Conservation (phyloP, 2,888 invertebrate genomes). For the Spicauda simplicius region DNA sequence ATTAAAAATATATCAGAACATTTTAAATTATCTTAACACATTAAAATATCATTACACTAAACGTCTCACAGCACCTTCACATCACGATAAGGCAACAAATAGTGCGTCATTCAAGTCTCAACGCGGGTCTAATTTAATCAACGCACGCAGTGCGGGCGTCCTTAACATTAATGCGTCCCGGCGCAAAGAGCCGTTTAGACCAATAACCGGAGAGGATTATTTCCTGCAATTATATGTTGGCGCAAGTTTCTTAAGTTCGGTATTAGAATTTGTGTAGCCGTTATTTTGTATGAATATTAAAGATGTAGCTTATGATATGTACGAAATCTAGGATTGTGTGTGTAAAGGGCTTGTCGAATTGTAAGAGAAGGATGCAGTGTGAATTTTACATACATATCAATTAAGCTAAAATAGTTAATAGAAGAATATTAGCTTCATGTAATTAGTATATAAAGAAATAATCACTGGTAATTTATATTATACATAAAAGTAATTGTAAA, state of each 20-base stretch:
- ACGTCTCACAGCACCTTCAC: not conserved
- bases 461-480: too few relatives aligned
- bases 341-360: too few relatives aligned
- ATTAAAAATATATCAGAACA: too few relatives aligned
- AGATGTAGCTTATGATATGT: too few relatives aligned
- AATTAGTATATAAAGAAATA: too few relatives aligned
- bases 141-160: constrained; percentile 23
- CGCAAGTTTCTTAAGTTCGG: not conserved
- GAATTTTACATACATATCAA: too few relatives aligned
- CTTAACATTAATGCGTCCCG: constrained; percentile 44
- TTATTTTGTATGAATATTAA: not conserved
- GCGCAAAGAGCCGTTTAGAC: constrained; percentile 41
- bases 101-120: constrained; percentile 9
- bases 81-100: constrained; percentile 2
- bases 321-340: too few relatives aligned
- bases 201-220: constrained; percentile 40
- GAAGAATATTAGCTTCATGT: too few relatives aligned
- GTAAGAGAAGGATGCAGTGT: too few relatives aligned
- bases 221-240: constrained; percentile 30
- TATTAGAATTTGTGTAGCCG: not conserved
- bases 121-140: constrained; percentile 20
- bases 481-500: too few relatives aligned
- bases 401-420: too few relatives aligned
- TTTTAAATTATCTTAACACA: too few relatives aligned
- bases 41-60: not conserved